Evolutionary conservation across 1,140 invertebrate species (phyloP), one percentile per base, ranked within the genome.

Genomic region (Apis laboriosa): DNA sequence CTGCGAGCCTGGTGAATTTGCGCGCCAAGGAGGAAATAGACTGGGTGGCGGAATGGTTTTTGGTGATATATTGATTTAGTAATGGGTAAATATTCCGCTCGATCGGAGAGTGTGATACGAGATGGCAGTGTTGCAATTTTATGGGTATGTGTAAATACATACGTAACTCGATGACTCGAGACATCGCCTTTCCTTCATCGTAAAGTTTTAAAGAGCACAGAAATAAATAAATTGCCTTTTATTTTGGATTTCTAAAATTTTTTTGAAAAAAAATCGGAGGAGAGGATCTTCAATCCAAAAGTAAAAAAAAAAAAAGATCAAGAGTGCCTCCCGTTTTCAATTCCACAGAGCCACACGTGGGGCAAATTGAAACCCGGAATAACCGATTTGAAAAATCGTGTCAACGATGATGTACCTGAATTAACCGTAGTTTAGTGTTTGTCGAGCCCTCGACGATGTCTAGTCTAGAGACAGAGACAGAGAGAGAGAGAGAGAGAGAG

Each of bases 381-480:
- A 77, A 77, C 76, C 21, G 49, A 3, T 72, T 53, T 15, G 58
- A 83, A 74, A 70, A 71, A 84, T 58, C n/a, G 55, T 84, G 78
- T 81, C 73, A 76, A 76, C 55, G 67, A 72, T 61, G 60, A 84
- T 68, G 66, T 73, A 28, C 70, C 77, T 13, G 77, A 72, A 58
- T 84, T 56, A 66, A 78, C n/a, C 70, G 60, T 19, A 49, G 58
- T 85, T 84, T 67, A 77, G 56, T 87, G 43, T 86, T 86, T 87
- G 79, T 34, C 28, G 55, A 84, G 15, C 70, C 49, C 66, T 72
- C 70, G 19, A 60, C 66, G 24, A 75, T 80, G 77, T 71, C 80
- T 78, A 71, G 58, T 63, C 34, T 43, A 43, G 4, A 43, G 34
- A 43, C 0, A 43, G 34, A 7, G 34, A 7, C 3, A 7, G 34